Base-by-base conservation (phyloP, 2,797 vertebrate genomes). In the Pelodytes ibericus region DNA sequence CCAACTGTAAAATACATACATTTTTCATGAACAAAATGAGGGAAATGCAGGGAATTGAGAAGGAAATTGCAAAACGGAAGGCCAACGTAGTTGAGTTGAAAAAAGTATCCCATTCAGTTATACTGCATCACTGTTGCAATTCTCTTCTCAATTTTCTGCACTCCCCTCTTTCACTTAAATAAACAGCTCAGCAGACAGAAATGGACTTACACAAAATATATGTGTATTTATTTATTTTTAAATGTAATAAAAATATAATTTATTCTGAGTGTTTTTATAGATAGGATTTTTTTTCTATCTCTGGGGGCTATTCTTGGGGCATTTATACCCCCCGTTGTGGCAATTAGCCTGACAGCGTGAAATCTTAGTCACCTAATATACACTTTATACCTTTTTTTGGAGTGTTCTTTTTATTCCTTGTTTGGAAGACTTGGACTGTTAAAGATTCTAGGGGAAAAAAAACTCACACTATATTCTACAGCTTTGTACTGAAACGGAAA, bases 401-500 rank as follows among this genome's bases (percentile, higher is more conserved):
- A 11, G 11, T 11, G 4, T 24, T 47, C 29, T 71, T 53, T 53
- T 61, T 56, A 15, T n/a, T 51, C 60, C 30, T 71, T 77, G 60
- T 78, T 78, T 67, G 72, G 39, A 67, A 65, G 53, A 53, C 24
- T 72, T 47, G 58, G 41, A 63, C 69, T 60, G 67, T 67, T 72
- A 72, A 36, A 72, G 36, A 53, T 78, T 69, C 72, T 60, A 61
- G 60, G 5, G n/a, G n/a, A n/a, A n/a, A n/a, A 67, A 56, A 66
- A 67, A 39, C 29, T 66, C 68, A 58, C 41, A 72, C 29, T 9
- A 25, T 6, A 60, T 67, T 63, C 62, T 61, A 49, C 60, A 51
- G 53, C 69, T 78, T 31, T 20, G 30, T 60, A 72, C 56, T 67
- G 62, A 78, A 67, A 62, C 61, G 56, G n/a, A n/a, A 78, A 77